Conservation (phyloP, 2,888 invertebrate genomes). For the Cataglyphis livida region DNA sequence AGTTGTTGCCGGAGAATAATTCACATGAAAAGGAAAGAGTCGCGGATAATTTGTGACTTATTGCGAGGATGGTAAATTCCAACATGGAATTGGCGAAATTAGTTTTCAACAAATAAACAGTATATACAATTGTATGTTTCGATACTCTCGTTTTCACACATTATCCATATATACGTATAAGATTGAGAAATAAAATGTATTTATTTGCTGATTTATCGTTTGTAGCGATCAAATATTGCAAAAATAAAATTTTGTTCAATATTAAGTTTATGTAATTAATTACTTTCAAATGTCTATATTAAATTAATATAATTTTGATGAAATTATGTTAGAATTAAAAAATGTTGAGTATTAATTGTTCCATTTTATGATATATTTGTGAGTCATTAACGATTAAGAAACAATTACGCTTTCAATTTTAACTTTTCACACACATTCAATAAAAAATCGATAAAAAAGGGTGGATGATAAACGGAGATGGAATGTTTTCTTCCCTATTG, state of each 20-base stretch:
- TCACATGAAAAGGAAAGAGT: slow-evolving; percentile 59
- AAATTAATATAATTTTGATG: background rate
- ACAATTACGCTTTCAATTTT: background rate
- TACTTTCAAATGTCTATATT: background rate
- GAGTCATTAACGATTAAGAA: background rate
- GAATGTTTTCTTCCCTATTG: background rate
- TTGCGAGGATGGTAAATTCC: slow-evolving; percentile 35
- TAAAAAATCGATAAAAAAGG: background rate
- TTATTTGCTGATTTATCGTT: background rate
- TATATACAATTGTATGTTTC: background rate
- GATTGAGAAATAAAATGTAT: background rate
- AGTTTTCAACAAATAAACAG: slow-evolving; percentile 47
- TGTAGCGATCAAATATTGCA: background rate
- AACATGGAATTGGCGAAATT: slow-evolving; percentile 59
- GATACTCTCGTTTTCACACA: background rate
- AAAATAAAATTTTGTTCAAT: background rate
- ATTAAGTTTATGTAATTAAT: background rate
- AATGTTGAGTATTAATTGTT: background rate
- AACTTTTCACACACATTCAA: background rate
- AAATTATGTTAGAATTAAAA: background rate
- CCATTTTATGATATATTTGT: background rate
- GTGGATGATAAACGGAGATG: background rate
- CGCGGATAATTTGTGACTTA: slow-evolving; percentile 69
- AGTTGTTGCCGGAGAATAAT: slow-evolving; percentile 59
- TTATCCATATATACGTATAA: background rate